phyloP scores from a whole-genome alignment of 2,113 vertebrate species.

The Tachysurus vachellii region DNA sequence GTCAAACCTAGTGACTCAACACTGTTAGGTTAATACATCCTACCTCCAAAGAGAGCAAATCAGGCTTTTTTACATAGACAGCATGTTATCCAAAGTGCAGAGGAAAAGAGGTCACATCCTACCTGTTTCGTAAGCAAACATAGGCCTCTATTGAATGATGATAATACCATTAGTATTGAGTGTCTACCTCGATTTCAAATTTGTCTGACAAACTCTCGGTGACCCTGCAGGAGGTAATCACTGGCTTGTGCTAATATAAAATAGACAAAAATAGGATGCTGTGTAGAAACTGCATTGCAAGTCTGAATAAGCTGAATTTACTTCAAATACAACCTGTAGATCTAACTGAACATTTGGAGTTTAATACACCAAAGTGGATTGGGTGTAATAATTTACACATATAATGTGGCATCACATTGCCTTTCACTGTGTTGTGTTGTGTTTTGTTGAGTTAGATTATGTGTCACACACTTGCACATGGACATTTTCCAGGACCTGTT shows the following conservation, averaged over 20 bases:
- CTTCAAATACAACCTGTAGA: not conserved
- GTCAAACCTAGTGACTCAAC: constrained; percentile 41
- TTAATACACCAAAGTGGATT: not conserved
- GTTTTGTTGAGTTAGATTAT: too few relatives aligned
- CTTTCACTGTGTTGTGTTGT: not conserved
- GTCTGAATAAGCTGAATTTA: not conserved
- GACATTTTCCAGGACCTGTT: not conserved
- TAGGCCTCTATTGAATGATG: constrained; percentile 15
- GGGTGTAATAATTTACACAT: not conserved
- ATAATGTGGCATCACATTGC: too few relatives aligned
- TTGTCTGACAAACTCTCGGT: constrained; percentile 30
- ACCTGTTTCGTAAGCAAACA: constrained; percentile 41
- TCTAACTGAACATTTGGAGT: not conserved
- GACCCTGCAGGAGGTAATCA: constrained; percentile 6
- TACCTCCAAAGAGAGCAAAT: not conserved
- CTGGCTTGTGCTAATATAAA: constrained; percentile 20
- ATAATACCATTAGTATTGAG: constrained; percentile 41
- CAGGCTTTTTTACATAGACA: constrained; percentile 19
- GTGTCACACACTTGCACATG: not conserved
- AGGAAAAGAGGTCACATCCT: constrained; percentile 42
- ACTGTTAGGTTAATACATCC: constrained; percentile 28
- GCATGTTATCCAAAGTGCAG: not conserved
- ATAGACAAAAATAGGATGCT: not conserved
- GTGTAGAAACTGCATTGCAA: not conserved
- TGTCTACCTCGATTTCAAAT: constrained; percentile 31